Percentiles rank a stretch among this genome's conserved stretches.
phyloP scores from a whole-genome alignment of 1,140 invertebrate species.

The Drosophila lowei region DNA sequence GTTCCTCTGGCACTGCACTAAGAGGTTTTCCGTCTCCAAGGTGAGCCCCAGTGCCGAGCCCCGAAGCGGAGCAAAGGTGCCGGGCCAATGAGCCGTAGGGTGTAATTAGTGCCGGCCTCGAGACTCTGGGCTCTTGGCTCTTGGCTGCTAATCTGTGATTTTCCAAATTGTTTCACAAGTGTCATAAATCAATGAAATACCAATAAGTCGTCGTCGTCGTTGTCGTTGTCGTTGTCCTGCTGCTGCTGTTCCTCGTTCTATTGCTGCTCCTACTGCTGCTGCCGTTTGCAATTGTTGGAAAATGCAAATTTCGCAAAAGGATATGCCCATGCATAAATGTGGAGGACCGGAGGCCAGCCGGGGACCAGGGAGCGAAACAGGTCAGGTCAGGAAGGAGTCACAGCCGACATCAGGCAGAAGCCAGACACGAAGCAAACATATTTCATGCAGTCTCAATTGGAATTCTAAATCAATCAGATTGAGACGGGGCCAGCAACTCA shows the following conservation, averaged over 20 bases:
- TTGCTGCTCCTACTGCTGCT: constrained; percentile 26
- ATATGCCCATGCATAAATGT: constrained; percentile 77
- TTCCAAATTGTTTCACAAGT: constrained; percentile 83
- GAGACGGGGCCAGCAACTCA: constrained; percentile 66
- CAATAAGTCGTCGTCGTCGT: constrained; percentile 76
- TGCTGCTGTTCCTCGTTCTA: neutral
- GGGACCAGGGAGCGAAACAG: neutral
- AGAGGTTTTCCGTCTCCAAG: neutral
- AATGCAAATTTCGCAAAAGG: constrained; percentile 81
- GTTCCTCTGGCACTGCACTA: too few relatives aligned
- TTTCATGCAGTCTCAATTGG: constrained; percentile 82
- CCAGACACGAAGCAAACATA: constrained; percentile 76
- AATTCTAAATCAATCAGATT: constrained; percentile 83
- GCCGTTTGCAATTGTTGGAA: constrained; percentile 72
- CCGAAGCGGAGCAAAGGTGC: constrained; percentile 14
- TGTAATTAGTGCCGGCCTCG: constrained; percentile 62
- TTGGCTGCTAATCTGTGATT: constrained; percentile 79
- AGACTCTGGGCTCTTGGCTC: constrained; percentile 7
- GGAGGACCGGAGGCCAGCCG: constrained; percentile 8
- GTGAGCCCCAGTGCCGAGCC: neutral
- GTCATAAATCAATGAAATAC: constrained; percentile 83
- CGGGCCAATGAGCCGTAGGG: constrained; percentile 57
- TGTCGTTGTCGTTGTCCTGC: constrained; percentile 28
- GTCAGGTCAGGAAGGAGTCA: constrained; percentile 25
- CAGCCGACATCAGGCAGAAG: constrained; percentile 44